A percentile compares a stretch with the other conserved stretches of the same genome.
These are phyloP conservation scores for Caenorhabditis drosophilae DNA, from an alignment of 2,888 invertebrate species.

Conservation along the genomic window DNA sequence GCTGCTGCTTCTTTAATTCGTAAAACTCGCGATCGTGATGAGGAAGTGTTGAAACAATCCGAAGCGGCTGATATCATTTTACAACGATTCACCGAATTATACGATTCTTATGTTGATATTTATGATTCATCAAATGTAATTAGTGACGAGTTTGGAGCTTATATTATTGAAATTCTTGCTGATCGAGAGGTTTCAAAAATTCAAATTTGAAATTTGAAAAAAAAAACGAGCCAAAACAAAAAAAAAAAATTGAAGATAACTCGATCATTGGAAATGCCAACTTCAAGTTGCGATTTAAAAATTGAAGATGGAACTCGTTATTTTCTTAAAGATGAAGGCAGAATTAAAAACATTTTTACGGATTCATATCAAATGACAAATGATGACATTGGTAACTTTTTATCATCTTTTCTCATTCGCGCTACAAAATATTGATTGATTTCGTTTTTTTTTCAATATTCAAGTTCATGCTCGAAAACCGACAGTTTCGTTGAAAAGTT, in stretches of 20 bases:
- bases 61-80: conserved; percentile 18
- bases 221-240: neutral
- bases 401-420: too few species aligned
- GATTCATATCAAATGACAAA: conserved; percentile 48
- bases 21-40: conserved; percentile 19
- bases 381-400: conserved; percentile 46
- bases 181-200: conserved; percentile 27
- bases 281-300: conserved; percentile 19
- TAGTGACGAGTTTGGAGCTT: conserved; percentile 17
- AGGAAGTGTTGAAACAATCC: conserved; percentile 10
- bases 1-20: conserved; percentile 25
- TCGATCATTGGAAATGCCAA: conserved; percentile 19
- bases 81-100: conserved; percentile 15
- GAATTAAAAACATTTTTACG: conserved; percentile 39
- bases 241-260: neutral
- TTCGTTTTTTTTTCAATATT: too few species aligned
- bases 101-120: conserved; percentile 30
- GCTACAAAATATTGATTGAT: too few species aligned
- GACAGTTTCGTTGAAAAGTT: conserved; percentile 60
- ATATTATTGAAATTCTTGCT: conserved; percentile 24
- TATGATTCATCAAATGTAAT: conserved; percentile 38
- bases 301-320: conserved; percentile 53
- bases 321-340: conserved; percentile 39
- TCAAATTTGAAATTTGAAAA: neutral
- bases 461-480: conserved; percentile 58